phyloP scores from a whole-genome alignment of 2,797 vertebrate species.

The Heterohyrax brucei region DNA sequence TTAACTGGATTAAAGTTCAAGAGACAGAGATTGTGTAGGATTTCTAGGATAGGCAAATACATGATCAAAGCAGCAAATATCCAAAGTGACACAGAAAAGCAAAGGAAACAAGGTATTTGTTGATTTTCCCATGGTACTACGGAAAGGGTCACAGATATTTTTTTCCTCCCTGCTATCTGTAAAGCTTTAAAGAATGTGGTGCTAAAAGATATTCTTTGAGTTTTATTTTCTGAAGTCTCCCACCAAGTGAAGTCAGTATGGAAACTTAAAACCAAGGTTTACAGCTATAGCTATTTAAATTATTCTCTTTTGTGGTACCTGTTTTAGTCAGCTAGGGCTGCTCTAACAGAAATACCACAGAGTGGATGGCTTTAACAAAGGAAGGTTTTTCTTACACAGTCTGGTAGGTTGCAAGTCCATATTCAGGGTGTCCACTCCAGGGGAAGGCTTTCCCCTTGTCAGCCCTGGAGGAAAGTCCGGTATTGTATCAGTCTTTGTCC shows the following conservation, averaged over 20 bases:
- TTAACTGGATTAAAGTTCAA: neutral
- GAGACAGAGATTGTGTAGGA: neutral
- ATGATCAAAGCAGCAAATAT: neutral
- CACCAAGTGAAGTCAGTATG: conserved; percentile 26
- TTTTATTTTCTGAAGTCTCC: conserved; percentile 17
- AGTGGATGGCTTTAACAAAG: no score
- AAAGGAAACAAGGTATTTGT: conserved; percentile 5
- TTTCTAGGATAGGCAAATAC: neutral
- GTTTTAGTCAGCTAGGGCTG: no score
- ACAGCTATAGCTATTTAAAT: conserved; percentile 34
- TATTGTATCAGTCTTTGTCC: no score
- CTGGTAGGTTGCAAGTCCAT: no score
- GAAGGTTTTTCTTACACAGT: no score
- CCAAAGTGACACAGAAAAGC: neutral
- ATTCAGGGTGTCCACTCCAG: no score
- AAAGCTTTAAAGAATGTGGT: conserved; percentile 20
- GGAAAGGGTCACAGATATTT: neutral
- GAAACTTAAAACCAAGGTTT: conserved; percentile 48
- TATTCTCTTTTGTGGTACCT: conserved; percentile 25
- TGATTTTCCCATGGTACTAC: neutral
- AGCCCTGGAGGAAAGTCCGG: no score
- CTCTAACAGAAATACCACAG: no score
- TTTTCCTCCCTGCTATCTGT: neutral
- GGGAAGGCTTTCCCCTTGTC: no score
- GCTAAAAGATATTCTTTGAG: conserved; percentile 2